Evolutionary conservation across 2,888 invertebrate genomes (phyloP).

Genomic region (Napeogenes sylphis): DNA sequence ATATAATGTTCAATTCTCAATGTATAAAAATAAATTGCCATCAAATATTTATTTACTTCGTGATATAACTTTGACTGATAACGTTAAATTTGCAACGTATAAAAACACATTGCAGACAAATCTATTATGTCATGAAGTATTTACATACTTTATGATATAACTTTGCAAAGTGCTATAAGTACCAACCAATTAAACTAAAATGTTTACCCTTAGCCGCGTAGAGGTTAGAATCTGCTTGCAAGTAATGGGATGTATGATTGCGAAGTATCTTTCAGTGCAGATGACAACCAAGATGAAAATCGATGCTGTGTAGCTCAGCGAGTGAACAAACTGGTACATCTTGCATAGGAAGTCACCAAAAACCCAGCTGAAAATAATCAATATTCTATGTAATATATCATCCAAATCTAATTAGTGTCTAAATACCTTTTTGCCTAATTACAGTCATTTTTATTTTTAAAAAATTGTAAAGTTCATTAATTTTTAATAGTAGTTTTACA

Average conservation of each 20-base stretch:
- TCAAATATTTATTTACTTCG: too few relatives aligned
- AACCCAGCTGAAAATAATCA: constrained; percentile 82
- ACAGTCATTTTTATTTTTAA: too few relatives aligned
- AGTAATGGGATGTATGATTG: constrained; percentile 89
- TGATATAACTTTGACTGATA: too few relatives aligned
- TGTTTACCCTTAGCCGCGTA: constrained; percentile 83
- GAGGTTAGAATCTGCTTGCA: constrained; percentile 90
- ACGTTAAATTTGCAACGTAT: too few relatives aligned
- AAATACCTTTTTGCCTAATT: too few relatives aligned
- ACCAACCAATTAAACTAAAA: background rate
- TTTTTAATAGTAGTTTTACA: too few relatives aligned
- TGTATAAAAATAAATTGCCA: too few relatives aligned
- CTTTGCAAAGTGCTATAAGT: background rate
- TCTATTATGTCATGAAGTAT: background rate
- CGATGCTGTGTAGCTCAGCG: constrained; percentile 92
- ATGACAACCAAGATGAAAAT: constrained; percentile 93
- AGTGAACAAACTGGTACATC: constrained; percentile 93
- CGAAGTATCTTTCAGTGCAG: constrained; percentile 91
- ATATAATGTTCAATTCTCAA: too few relatives aligned
- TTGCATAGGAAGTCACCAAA: constrained; percentile 92
- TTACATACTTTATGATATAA: background rate
- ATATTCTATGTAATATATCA: background rate
- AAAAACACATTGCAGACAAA: too few relatives aligned
- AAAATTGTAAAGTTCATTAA: too few relatives aligned
- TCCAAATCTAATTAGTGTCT: too few relatives aligned